Evolutionary conservation across 2,888 invertebrate genomes (phyloP), one percentile per base, ranked within the genome.

Genomic region (Tipula vernalis): DNA sequence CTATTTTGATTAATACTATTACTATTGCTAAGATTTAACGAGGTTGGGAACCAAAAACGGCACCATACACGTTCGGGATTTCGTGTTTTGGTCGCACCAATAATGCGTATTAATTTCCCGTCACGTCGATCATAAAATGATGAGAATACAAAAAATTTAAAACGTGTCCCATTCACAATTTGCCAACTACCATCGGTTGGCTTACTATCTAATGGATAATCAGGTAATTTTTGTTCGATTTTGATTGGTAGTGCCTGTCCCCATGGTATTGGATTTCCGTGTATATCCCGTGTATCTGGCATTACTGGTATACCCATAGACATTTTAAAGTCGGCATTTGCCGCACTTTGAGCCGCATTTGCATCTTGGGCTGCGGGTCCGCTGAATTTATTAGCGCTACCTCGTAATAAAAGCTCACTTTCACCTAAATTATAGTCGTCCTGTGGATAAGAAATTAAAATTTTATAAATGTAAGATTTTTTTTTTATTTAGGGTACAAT

Each of bases 81-180:
- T 86, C 96, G 94, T 0, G 98, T 98, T 92, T 96, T 96, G 0
- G 98, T 97, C 10, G 97, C 97, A 12, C 96, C 97, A 88, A 98
- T 95, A 87, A 98, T 93, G 84, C 98, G 94, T 86, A 98, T 94
- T 88, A 94, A 92, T 87, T 95, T 93, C 85, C 93, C 93, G 89
- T 93, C 93, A 88, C 97, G 94, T 86, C 95, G 93, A 92, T 98
- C 98, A 90, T 95, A 96, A 90, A 95, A 98, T 86, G 98, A 98
- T 10, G 98, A 97, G 90, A 97, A 98, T 86, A 98, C 97, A 92
- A 95, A 97, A 92, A 98, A 98, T 91, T 96, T 96, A 91, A 95
- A 96, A 91, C 86, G 90, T 88, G 91, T 92, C 84, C 91, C 91
- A 89, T 92, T 92, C 89, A 92, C 91, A 89, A 91, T 90, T 90